Conservation (phyloP, 2,113 vertebrate genomes). For the Trichomycterus rosablanca region DNA sequence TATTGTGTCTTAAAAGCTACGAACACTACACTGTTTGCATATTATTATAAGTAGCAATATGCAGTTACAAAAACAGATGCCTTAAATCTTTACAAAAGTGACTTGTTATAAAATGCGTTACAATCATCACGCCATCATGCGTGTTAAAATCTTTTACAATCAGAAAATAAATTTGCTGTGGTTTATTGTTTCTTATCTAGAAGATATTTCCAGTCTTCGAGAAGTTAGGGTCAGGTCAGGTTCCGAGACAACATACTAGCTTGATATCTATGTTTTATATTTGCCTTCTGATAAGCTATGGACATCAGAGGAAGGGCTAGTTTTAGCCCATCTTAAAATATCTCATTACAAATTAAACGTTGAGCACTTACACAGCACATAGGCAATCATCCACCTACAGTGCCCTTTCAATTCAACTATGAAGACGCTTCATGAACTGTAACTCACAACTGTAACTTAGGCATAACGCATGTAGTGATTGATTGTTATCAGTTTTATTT, state of each 20-base stretch:
- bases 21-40: conserved; percentile 32
- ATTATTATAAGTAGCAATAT: conserved; percentile 54
- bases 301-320: no score
- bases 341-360: conserved; percentile 37
- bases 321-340: no score
- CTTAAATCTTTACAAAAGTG: conserved; percentile 69
- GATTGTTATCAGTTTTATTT: conserved; percentile 66
- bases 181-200: conserved; percentile 23
- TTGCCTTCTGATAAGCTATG: conserved; percentile 35
- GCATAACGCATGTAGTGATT: conserved; percentile 40
- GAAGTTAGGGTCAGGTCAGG: conserved; percentile 48
- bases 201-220: conserved; percentile 17
- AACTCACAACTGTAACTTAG: conserved; percentile 58
- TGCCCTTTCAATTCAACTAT: conserved; percentile 46
- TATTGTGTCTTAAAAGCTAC: conserved; percentile 10
- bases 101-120: conserved; percentile 67
- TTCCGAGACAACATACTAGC: conserved; percentile 40
- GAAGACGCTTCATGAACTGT: conserved; percentile 8
- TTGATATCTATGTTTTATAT: conserved; percentile 11
- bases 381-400: conserved; percentile 62
- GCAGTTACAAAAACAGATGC: conserved; percentile 72
- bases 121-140: conserved; percentile 69
- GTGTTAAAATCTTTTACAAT: conserved; percentile 62
- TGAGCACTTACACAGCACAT: conserved; percentile 67
- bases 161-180: conserved; percentile 52